Conservation (phyloP, 1,140 invertebrate genomes). For the Drosophila triauraria region DNA sequence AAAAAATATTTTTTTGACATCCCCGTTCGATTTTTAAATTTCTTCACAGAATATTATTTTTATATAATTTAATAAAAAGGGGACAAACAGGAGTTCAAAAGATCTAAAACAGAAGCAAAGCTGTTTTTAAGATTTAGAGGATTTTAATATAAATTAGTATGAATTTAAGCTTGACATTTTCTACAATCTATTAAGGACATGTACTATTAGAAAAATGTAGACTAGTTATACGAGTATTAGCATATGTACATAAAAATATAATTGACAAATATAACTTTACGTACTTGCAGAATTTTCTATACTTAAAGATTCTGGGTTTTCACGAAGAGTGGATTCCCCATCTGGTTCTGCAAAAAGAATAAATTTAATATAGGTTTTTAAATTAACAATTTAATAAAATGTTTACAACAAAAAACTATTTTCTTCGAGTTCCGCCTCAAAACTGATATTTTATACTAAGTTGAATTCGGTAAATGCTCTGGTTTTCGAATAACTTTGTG, state of each 20-base stretch:
- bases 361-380: conserved; percentile 1
- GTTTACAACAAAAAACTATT: background rate
- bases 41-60: background rate
- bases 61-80: too few relatives aligned
- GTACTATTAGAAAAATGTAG: too few relatives aligned
- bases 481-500: conserved; percentile 3
- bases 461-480: background rate
- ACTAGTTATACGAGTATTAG: background rate
- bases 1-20: too few relatives aligned
- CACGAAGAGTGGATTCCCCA: conserved; percentile 1
- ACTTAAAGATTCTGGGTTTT: conserved; percentile 3
- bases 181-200: background rate
- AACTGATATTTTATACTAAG: background rate
- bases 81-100: too few relatives aligned
- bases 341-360: conserved; percentile 1
- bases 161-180: background rate
- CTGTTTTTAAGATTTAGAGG: background rate
- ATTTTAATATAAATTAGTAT: conserved; percentile 4
- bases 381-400: conserved; percentile 5
- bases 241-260: conserved; percentile 2
- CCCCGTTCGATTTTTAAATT: background rate
- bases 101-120: background rate
- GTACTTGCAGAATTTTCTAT: background rate
- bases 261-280: background rate
- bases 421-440: too few relatives aligned